Conservation (phyloP, 2,797 vertebrate genomes). For the Halcyon badia region DNA sequence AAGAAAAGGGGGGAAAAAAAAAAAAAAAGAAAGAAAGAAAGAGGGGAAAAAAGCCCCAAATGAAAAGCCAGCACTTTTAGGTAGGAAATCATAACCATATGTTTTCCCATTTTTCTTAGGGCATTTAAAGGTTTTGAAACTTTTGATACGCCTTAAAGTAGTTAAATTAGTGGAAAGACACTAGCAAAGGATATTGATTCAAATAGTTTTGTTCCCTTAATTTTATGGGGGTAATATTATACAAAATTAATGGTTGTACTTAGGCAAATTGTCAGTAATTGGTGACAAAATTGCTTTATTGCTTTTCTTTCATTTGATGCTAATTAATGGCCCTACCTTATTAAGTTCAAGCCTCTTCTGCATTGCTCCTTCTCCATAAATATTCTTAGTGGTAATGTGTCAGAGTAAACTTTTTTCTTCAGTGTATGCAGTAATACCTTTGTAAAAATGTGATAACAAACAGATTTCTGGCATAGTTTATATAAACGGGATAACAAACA, state of each 20-base stretch:
- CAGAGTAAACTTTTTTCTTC: conserved; percentile 21
- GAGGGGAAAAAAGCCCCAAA: background rate
- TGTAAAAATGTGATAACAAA: background rate
- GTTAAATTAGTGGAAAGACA: conserved; percentile 50
- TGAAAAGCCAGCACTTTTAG: background rate
- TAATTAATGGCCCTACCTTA: conserved; percentile 75
- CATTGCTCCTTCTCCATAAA: conserved; percentile 59
- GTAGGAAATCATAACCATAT: background rate
- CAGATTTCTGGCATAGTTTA: conserved; percentile 2
- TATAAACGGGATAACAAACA: background rate
- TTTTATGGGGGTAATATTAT: conserved; percentile 75
- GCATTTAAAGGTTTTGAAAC: background rate
- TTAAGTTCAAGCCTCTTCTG: conserved; percentile 54
- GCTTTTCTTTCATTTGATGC: conserved; percentile 80
- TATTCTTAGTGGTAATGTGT: conserved; percentile 30
- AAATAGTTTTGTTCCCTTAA: conserved; percentile 66
- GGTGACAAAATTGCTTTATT: conserved; percentile 81
- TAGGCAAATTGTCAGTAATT: conserved; percentile 83
- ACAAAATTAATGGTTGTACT: conserved; percentile 79
- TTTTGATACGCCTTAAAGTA: conserved; percentile 46
- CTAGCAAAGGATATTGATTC: conserved; percentile 66
- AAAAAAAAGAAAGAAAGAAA: background rate
- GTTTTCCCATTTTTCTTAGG: conserved; percentile 29
- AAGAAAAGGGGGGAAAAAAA: background rate
- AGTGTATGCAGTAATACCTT: background rate